A percentile compares a stretch with the other conserved stretches of the same genome.
Conservation (phyloP, 2,888 invertebrate species). For the Dryobota labecula region DNA sequence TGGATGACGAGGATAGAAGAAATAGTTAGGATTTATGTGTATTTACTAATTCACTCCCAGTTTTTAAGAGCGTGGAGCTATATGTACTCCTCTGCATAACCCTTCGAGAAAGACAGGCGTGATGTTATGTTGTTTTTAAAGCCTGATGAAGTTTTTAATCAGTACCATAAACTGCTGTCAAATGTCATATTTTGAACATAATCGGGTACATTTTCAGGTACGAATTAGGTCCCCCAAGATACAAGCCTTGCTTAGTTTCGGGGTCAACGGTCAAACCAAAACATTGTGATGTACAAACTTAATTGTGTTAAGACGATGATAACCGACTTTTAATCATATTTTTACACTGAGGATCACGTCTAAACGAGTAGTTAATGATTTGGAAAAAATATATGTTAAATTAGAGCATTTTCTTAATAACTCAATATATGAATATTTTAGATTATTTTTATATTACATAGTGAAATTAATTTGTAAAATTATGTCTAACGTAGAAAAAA, state of each 20-base stretch:
- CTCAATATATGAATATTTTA: too few species aligned
- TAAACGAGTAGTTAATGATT: too few species aligned
- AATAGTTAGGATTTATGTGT: slow-evolving; percentile 1
- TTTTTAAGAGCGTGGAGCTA: background rate
- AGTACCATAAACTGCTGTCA: background rate
- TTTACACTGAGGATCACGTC: too few species aligned
- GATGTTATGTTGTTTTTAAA: background rate
- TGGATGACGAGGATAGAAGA: slow-evolving; percentile 24
- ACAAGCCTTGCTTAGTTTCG: background rate
- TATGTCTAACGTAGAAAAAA: too few species aligned
- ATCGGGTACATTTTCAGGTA: background rate
- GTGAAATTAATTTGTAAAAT: too few species aligned
- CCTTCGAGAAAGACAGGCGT: too few species aligned
- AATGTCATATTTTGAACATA: background rate
- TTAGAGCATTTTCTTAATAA: too few species aligned
- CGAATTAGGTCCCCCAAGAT: background rate
- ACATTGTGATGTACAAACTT: background rate
- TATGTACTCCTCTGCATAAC: too few species aligned
- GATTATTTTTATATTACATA: too few species aligned
- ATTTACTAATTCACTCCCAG: background rate
- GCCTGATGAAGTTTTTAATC: background rate
- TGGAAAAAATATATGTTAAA: too few species aligned
- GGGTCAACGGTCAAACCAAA: background rate
- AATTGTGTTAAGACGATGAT: too few species aligned
- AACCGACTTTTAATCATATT: too few species aligned